Conservation (phyloP, 2,888 invertebrate genomes). For the Automeris io region DNA sequence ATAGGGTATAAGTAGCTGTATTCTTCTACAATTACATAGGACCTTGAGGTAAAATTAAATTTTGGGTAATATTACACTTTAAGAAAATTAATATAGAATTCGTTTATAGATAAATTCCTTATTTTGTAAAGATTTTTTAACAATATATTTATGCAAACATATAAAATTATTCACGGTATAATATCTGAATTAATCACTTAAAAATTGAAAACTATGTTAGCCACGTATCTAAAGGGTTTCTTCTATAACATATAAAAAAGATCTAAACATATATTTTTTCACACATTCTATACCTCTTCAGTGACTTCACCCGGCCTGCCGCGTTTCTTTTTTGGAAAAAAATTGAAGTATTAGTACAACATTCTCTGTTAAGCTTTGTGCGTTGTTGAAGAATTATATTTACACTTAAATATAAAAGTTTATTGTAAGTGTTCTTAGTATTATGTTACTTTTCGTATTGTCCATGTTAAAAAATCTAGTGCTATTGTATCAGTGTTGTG, state of each 20-base stretch:
- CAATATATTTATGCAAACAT: not conserved
- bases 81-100: slow-evolving; percentile 15
- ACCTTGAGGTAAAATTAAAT: too few relatives aligned
- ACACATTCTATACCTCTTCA: slow-evolving; percentile 81
- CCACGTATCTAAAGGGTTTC: slow-evolving; percentile 57
- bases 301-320: slow-evolving; percentile 88
- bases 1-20: slow-evolving; percentile 52
- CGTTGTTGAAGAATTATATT: slow-evolving; percentile 34
- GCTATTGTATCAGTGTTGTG: not conserved
- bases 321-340: slow-evolving; percentile 81
- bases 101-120: not conserved
- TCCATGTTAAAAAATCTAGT: not conserved
- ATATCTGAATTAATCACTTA: slow-evolving; percentile 53
- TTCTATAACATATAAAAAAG: slow-evolving; percentile 59
- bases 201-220: slow-evolving; percentile 63
- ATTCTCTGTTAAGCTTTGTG: slow-evolving; percentile 68
- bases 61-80: too few relatives aligned
- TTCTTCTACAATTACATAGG: slow-evolving; percentile 15
- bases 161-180: slow-evolving; percentile 25
- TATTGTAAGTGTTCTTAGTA: slow-evolving; percentile 20
- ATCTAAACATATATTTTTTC: slow-evolving; percentile 67
- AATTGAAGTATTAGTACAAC: slow-evolving; percentile 63
- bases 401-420: slow-evolving; percentile 29
- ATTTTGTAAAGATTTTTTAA: not conserved
- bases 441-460: slow-evolving; percentile 14